Conservation (phyloP, 2,888 invertebrate species). For the Unio delphinus region DNA sequence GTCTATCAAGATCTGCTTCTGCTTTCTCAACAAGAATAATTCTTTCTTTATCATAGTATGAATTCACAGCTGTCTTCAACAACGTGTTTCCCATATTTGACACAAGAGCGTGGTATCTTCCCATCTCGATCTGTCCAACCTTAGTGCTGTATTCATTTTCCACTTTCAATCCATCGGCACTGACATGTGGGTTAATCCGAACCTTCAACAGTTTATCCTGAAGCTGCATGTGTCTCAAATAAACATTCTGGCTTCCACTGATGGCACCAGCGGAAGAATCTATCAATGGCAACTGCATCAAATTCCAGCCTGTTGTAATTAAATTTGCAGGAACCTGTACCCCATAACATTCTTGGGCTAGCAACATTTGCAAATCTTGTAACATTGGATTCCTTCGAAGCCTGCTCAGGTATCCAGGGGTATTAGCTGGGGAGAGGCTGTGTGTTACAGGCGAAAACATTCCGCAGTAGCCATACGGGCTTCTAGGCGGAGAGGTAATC, state of each 20-base stretch:
- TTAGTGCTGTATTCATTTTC: too few species aligned
- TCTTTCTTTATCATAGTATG: slow-evolving; percentile 47
- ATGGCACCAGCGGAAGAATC: slow-evolving; percentile 8
- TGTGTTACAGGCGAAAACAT: slow-evolving; percentile 21
- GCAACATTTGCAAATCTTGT: slow-evolving; percentile 46
- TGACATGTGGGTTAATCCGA: slow-evolving; percentile 18
- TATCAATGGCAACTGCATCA: slow-evolving; percentile 25
- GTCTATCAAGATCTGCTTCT: slow-evolving; percentile 28
- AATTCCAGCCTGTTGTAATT: slow-evolving; percentile 7
- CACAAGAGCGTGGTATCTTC: slow-evolving; percentile 46
- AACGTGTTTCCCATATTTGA: slow-evolving; percentile 32
- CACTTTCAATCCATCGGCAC: too few species aligned
- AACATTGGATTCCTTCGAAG: slow-evolving; percentile 56
- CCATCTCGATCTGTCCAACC: slow-evolving; percentile 8
- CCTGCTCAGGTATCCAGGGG: slow-evolving; percentile 33
- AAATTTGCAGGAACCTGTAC: slow-evolving; percentile 53
- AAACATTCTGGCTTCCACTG: slow-evolving; percentile 26
- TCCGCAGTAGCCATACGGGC: slow-evolving; percentile 25
- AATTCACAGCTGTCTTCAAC: slow-evolving; percentile 37
- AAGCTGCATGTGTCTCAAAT: slow-evolving; percentile 32
- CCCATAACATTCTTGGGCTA: slow-evolving; percentile 48
- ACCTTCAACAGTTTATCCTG: slow-evolving; percentile 44
- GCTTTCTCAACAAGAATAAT: slow-evolving; percentile 24
- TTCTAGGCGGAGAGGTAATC: slow-evolving; percentile 28
- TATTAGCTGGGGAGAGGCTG: slow-evolving; percentile 21